Evolutionary conservation across 1,140 invertebrate genomes (phyloP), one percentile per base, ranked within the genome.

Genomic region (Procambarus clarkii): DNA sequence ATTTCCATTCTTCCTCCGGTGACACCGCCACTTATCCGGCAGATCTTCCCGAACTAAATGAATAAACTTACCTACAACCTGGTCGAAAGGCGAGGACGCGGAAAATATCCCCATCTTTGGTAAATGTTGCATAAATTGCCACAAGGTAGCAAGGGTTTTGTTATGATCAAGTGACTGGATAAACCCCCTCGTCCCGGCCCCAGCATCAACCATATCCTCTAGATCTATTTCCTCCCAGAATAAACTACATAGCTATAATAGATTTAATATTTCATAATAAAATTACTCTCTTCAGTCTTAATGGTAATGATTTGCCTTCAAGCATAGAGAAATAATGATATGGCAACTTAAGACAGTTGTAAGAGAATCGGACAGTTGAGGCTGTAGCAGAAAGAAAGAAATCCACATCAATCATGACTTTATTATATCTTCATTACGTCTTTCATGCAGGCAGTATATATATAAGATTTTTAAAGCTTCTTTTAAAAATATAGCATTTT

Each of bases 141-240:
- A 24, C 18, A 24, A 64, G 71, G 11, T 46, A n/a, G 8, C 58
- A 2, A 64, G 54, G 71, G 88, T 50, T 91, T 91, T 91, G 88
- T 91, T 91, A 79, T 85, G 81, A 84, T 91, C 88, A 85, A 79
- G 88, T 91, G 88, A 91, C 88, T 84, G 34, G 64, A 58, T 54
- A 64, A 58, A 60, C 44, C 11, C 3, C 1, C 64, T 69, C 64
- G 64, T 69, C 64, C 64, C 13, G 34, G 34, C 34, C 34, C 34
- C 34, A 34, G 34, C 34, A 34, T 34, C 34, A 34, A 34, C 34
- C 34, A 34, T 34, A 34, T 34, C 34, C 34, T 34, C 34, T 58
- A 15, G 0, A 9, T 58, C 54, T 58, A 58, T 9, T 58, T 8
- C 8, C 54, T 58, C 15, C 8, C 15, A 58, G 15, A 9, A 58